Evolutionary conservation across 1,140 invertebrate genomes (phyloP).

Genomic region (Drosophila grimshawi): DNA sequence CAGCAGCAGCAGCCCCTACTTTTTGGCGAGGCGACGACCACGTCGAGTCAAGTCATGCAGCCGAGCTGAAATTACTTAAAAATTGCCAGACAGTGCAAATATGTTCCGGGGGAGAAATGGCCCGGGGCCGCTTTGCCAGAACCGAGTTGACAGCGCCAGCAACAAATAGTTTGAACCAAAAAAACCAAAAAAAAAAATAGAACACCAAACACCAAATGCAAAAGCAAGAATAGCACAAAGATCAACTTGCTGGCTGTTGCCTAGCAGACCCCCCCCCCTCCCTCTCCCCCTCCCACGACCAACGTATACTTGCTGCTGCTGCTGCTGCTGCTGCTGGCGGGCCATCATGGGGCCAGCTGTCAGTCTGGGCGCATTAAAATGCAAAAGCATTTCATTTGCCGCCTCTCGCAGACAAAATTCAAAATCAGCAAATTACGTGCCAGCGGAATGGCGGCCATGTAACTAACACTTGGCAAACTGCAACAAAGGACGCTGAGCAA

Average conservation of each 20-base stretch:
- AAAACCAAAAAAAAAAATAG: constrained; percentile 13
- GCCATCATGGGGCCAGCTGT: constrained; percentile 60
- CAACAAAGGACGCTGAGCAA: constrained; percentile 10
- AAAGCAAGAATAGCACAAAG: constrained; percentile 54
- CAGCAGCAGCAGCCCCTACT: constrained; percentile 19
- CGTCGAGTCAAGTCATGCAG: constrained; percentile 65
- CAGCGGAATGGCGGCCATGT: constrained; percentile 66
- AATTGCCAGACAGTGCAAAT: constrained; percentile 82
- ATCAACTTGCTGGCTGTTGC: constrained; percentile 41
- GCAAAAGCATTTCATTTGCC: constrained; percentile 80
- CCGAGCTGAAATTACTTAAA: constrained; percentile 78
- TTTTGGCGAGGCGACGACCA: constrained; percentile 7
- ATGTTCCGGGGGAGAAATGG: constrained; percentile 64
- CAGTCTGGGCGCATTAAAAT: constrained; percentile 79
- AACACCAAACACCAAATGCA: constrained; percentile 12
- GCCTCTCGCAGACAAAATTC: constrained; percentile 73
- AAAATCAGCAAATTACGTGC: constrained; percentile 82
- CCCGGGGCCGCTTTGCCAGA: constrained; percentile 25
- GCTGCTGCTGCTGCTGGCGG: not conserved
- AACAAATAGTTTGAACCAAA: constrained; percentile 73
- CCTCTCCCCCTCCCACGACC: too few species aligned
- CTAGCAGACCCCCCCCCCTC: not conserved
- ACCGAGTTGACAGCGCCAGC: constrained; percentile 71
- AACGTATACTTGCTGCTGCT: too few species aligned
- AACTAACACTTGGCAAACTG: constrained; percentile 67